Evolutionary conservation across 2,113 vertebrate species (phyloP), one percentile per base, ranked within the genome.

Genomic region (Cyanoderma ruficeps): DNA sequence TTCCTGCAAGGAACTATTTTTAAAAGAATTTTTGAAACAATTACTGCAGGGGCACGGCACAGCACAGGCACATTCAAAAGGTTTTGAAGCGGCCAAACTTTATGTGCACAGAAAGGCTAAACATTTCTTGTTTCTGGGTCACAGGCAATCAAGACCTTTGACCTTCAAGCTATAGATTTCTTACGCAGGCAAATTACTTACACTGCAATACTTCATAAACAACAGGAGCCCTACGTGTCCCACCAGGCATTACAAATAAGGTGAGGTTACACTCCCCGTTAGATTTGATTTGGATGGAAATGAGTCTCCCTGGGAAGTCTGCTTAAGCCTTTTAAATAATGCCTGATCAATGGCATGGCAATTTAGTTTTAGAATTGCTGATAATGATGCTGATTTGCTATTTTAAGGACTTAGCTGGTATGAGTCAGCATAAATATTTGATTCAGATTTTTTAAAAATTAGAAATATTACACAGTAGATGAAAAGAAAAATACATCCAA

Each of bases 181-280:
- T 98, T 98, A 97, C 22, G 52, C 82, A 64, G 96, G 96, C 97
- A 98, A 98, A 98, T 98, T 97, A 97, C 97, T 97, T 95, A 97
- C 90, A 96, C 78, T 91, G 89, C 91, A 88, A 91, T 95, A 94
- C 95, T 98, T 97, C 96, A 97, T 98, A 96, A 98, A 97, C 96
- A 96, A 91, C 80, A 94, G 91, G 86, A 91, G n/a, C 75, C 85
- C 95, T 63, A 57, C 77, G 92, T 74, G 91, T 94, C 84, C 96
- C 82, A 97, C 82, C 95, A 97, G 92, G 92, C 71, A 94, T 92
- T 92, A 68, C 89, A 96, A 96, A 95, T 94, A 96, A 85, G 90
- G 80, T 88, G 79, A 67, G 82, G 74, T 78, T 90, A 83, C 63
- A 49, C 69, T 87, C 60, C 60, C 11, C 3, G 19, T 46, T 83